Base-by-base conservation (phyloP, 37 sponge, comb jelly and placozoan genomes). In the Lycopodina hypogea region DNA sequence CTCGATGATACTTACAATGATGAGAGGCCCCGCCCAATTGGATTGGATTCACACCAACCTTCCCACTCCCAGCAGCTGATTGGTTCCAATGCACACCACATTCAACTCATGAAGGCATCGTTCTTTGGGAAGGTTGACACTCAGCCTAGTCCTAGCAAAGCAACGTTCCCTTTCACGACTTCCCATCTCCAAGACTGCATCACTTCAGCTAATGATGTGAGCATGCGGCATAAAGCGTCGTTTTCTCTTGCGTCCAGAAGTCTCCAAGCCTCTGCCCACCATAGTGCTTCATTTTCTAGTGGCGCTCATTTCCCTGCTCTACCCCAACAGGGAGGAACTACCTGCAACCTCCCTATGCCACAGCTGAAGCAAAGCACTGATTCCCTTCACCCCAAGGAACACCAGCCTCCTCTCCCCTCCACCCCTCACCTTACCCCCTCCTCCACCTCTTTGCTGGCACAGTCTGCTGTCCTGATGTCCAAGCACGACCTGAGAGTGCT, bases 31-130 rank as follows among this genome's bases (percentile, higher is more conserved):
- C 29, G 40, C 59, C 74, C 48, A 34, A 28, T 17, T 1, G 6
- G 32, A 9, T 42, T 67, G 0, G 42, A 32, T 15, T n/a, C 61
- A 8, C 42, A 67, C 15, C 23, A 23, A 14, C 80, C 81, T 26
- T 76, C 84, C 39, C 80, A 72, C 21, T 81, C 93, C 26, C 74
- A 87, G 56, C 81, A 84, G 35, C 53, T 86, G 41, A 83, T 78
- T 48, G 90, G 88, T 9, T 30, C 90, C 15, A 87, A 66, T 73
- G 66, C 90, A 0, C 88, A 89, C 42, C 66, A 71, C 24, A 50
- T 94, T n/a, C 95, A 94, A 51, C 79, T 94, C 36, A 94, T 94
- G 95, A 94, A 94, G 69, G 95, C 92, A 0, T 94, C 95, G 12
- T 91, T 94, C 84, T 94, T 94, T 77, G 37, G 48, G 15, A 73